A percentile compares a stretch with the other conserved stretches of the same genome.
Evolutionary conservation across 2,888 invertebrate species (phyloP).

Genomic region (Suillia variegata): DNA sequence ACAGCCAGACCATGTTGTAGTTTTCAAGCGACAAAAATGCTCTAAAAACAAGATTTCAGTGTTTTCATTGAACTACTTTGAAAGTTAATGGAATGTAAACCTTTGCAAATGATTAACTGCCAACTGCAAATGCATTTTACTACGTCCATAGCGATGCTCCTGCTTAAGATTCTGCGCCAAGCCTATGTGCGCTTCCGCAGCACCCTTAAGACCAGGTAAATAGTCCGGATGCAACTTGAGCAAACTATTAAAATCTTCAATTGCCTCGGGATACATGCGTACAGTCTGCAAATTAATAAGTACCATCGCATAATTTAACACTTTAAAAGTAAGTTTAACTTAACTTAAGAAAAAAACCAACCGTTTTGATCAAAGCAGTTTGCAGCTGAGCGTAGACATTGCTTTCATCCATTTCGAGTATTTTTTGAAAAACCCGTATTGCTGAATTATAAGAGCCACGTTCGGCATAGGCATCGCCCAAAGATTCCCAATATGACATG

Average conservation of each 20-base stretch:
- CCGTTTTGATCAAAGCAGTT: conserved; percentile 73
- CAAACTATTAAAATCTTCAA: conserved; percentile 69
- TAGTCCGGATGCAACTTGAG: conserved; percentile 66
- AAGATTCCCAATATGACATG: conserved; percentile 81
- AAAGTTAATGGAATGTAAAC: conserved; percentile 33
- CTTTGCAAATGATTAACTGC: conserved; percentile 66
- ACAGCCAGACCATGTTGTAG: conserved; percentile 69
- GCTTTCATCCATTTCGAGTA: conserved; percentile 69
- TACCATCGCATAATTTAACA: no score
- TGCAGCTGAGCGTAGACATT: conserved; percentile 76
- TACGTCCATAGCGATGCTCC: conserved; percentile 74
- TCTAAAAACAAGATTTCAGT: conserved; percentile 34
- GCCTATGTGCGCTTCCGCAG: conserved; percentile 79
- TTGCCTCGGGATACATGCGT: conserved; percentile 72
- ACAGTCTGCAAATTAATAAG: conserved; percentile 42
- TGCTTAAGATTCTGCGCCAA: conserved; percentile 71
- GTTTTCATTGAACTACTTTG: neutral
- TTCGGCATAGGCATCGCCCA: conserved; percentile 89
- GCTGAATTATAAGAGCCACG: conserved; percentile 89
- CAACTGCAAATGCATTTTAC: conserved; percentile 74
- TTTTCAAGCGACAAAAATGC: conserved; percentile 49
- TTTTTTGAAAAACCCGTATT: conserved; percentile 83
- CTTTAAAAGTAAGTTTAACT: neutral
- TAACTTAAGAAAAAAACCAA: conserved; percentile 19
- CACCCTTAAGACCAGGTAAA: conserved; percentile 78